Percentiles rank a stretch among this genome's conserved stretches.
These are phyloP conservation scores for Drosophila atripex DNA, from an alignment of 2,888 invertebrate genomes.

Conservation along the genomic window DNA sequence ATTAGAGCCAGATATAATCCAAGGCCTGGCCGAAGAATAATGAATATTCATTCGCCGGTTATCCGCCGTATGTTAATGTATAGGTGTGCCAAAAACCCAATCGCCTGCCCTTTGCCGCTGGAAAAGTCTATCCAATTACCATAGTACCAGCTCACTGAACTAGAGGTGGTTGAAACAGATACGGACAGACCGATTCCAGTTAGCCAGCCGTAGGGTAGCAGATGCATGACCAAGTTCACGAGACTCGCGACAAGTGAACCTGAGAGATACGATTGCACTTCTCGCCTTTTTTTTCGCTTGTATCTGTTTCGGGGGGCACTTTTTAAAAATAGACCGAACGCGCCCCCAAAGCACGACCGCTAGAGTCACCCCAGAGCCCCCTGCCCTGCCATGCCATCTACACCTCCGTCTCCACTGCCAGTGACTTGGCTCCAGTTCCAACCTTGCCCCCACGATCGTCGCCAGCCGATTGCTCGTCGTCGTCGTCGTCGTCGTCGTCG, in stretches of 20 bases:
- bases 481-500: slow-evolving; percentile 3
- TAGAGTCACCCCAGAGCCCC: background rate
- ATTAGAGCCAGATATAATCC: background rate
- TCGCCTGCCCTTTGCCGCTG: slow-evolving; percentile 12
- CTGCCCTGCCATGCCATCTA: background rate
- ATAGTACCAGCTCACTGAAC: background rate
- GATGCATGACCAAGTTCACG: slow-evolving; percentile 41
- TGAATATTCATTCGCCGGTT: slow-evolving; percentile 24
- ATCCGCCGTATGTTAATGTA: slow-evolving; percentile 3
- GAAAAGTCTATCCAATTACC: slow-evolving; percentile 10
- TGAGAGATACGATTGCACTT: slow-evolving; percentile 9
- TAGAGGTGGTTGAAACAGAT: slow-evolving; percentile 1
- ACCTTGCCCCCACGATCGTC: slow-evolving; percentile 28
- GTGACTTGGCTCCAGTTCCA: slow-evolving; percentile 15
- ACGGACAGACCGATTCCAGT: slow-evolving; percentile 8
- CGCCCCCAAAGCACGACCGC: slow-evolving; percentile 44
- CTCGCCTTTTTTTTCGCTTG: slow-evolving; percentile 1
- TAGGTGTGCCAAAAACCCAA: slow-evolving; percentile 21
- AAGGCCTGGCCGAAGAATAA: slow-evolving; percentile 5
- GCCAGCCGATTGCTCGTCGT: slow-evolving; percentile 30
- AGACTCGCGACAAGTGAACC: slow-evolving; percentile 32
- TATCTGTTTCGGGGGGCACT: slow-evolving; percentile 22
- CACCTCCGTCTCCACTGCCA: background rate
- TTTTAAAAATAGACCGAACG: slow-evolving; percentile 47
- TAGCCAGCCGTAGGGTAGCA: background rate